These are phyloP conservation scores for Lasius fuliginosus DNA, from an alignment of 2,888 invertebrate species.

Conservation along the genomic window DNA sequence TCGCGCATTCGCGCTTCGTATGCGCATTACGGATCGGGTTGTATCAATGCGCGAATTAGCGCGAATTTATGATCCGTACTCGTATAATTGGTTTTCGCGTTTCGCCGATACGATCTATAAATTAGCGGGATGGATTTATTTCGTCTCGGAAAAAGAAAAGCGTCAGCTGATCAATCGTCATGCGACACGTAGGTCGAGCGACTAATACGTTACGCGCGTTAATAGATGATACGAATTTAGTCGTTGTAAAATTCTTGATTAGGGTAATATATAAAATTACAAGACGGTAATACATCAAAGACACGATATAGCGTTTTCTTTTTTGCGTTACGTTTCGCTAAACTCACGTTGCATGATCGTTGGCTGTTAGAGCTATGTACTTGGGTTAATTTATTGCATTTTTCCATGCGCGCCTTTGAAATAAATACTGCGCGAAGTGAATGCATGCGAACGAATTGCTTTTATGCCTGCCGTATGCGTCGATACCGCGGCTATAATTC, in stretches of 20 bases:
- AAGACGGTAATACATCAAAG: conserved; percentile 33
- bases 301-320: conserved; percentile 32
- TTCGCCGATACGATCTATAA: conserved; percentile 59
- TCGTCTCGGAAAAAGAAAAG: not conserved
- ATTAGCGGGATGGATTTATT: conserved; percentile 19
- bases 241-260: conserved; percentile 10
- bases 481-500: not conserved
- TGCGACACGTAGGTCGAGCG: not conserved
- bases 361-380: conserved; percentile 60
- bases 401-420: conserved; percentile 60
- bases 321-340: conserved; percentile 23
- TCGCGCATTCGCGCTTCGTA: conserved; percentile 58
- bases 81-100: conserved; percentile 71
- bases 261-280: conserved; percentile 11
- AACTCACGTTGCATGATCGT: conserved; percentile 57
- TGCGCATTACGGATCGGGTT: conserved; percentile 43
- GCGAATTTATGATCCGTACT: conserved; percentile 62
- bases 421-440: conserved; percentile 56
- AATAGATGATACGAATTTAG: conserved; percentile 8
- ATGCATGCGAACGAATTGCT: conserved; percentile 43
- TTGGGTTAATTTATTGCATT: conserved; percentile 66
- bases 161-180: not conserved
- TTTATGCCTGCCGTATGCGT: conserved; percentile 11
- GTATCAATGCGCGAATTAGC: conserved; percentile 68
- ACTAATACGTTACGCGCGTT: not conserved